Evolutionary conservation across 1,140 invertebrate species (phyloP), one percentile per base, ranked within the genome.

Genomic region (Drosophila pachea): DNA sequence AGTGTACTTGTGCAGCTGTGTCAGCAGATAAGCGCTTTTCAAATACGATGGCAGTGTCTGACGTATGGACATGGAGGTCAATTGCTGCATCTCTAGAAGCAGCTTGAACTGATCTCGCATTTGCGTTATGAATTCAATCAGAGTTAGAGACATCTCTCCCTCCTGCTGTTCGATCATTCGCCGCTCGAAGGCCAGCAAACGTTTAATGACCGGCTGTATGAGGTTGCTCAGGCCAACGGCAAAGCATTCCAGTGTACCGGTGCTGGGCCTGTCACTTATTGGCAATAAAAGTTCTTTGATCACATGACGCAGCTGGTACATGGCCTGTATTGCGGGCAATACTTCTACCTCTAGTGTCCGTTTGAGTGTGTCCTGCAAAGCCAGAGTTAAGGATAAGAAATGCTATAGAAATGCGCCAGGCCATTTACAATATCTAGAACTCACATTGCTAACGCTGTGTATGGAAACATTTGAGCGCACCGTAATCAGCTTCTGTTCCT

Each of bases 181-280:
- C 0, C 40, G 36, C 38, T 89, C 88, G 36, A 60, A 81, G 2
- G n/a, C 63, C 4, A 84, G 12, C 11, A 89, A 49, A 0, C 52
- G 49, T 22, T 69, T 22, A 5, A 53, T 40, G 9, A 89, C 71
- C 1, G 88, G 88, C 5, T 67, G 38, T 2, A 89, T 36, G 5
- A 87, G 68, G 38, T 84, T 58, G n/a, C 73, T n/a, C 32, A 89
- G 50, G 6, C 68, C 70, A 8, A 56, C 63, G 6, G 75, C 78
- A 61, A 88, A 89, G 72, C 68, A 86, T n/a, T 66, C 52, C 11
- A 83, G 22, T 0, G 78, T 84, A 0, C 68, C 73, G 0, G 68
- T 54, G 0, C 3, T 61, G 8, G 11, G 9, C n/a, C 69, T 48
- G 0, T 62, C 43, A 29, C 52, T 55, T 2, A 6, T 45, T 4